A percentile compares a stretch with the other conserved stretches of the same genome.
Evolutionary conservation across 2,888 invertebrate species (phyloP).

Genomic region (Cheilosia variabilis): DNA sequence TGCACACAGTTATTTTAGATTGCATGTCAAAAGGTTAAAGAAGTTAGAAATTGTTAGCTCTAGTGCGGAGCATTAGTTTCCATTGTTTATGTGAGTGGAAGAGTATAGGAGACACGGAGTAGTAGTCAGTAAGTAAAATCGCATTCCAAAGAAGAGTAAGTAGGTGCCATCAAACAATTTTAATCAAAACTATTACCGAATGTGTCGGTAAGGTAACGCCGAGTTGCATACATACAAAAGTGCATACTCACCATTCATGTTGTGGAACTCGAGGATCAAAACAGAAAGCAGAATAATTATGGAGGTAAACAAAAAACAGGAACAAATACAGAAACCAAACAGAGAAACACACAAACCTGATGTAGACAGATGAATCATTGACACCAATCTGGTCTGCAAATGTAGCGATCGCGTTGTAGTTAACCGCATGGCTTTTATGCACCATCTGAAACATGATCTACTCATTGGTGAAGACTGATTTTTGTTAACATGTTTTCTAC

Average conservation of each 20-base stretch:
- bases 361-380: constrained; percentile 35
- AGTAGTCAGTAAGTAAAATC: background rate
- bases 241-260: constrained; percentile 19
- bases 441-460: background rate
- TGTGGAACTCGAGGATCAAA: constrained; percentile 29
- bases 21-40: constrained; percentile 14
- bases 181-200: background rate
- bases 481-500: constrained; percentile 11
- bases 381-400: constrained; percentile 30
- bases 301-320: constrained; percentile 13
- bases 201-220: constrained; percentile 1
- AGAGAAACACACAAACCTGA: constrained; percentile 24
- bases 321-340: constrained; percentile 9
- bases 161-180: background rate
- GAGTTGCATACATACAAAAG: background rate
- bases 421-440: constrained; percentile 10
- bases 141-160: constrained; percentile 25
- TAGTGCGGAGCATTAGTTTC: constrained; percentile 46
- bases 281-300: constrained; percentile 21
- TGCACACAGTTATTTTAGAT: constrained; percentile 13
- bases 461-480: background rate
- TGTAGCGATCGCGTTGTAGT: constrained; percentile 5
- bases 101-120: background rate
- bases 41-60: constrained; percentile 23
- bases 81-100: background rate